These are phyloP conservation scores for Poeciliopsis prolifica DNA, from an alignment of 2,113 vertebrate species.

Conservation along the genomic window DNA sequence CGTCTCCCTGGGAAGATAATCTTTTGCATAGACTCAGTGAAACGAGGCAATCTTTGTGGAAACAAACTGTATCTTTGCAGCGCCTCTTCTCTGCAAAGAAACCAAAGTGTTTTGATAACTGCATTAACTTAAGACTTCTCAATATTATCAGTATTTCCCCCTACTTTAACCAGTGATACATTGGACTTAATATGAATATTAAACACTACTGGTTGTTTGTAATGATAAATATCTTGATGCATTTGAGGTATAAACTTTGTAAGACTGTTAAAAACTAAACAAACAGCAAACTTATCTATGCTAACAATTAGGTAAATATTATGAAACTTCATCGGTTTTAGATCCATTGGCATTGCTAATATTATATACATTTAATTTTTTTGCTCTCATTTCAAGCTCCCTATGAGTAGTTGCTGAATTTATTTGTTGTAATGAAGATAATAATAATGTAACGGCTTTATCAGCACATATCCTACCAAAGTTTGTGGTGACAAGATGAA, in stretches of 20 bases:
- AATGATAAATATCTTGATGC: not conserved
- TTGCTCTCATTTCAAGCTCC: not conserved
- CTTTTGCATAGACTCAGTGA: conserved; percentile 27
- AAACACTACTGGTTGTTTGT: not conserved
- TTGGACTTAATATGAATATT: not conserved
- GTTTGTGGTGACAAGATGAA: too few species aligned
- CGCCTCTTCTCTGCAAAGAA: conserved; percentile 19
- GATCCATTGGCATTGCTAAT: too few species aligned
- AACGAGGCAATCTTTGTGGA: conserved; percentile 40
- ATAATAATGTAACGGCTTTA: too few species aligned
- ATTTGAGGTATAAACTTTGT: not conserved
- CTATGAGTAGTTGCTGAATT: not conserved
- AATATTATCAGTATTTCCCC: not conserved
- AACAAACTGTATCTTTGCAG: conserved; percentile 17
- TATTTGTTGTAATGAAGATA: too few species aligned
- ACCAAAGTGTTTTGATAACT: conserved; percentile 12
- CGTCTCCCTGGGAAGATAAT: conserved; percentile 52
- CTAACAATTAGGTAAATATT: too few species aligned
- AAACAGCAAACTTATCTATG: too few species aligned
- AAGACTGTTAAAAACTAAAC: too few species aligned
- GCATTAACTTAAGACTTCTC: not conserved
- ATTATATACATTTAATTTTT: not conserved
- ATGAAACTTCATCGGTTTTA: too few species aligned
- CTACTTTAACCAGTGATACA: not conserved
- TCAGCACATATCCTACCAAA: too few species aligned